phyloP scores from a whole-genome alignment of 2,113 vertebrate species.

The Callaeas wilsoni region DNA sequence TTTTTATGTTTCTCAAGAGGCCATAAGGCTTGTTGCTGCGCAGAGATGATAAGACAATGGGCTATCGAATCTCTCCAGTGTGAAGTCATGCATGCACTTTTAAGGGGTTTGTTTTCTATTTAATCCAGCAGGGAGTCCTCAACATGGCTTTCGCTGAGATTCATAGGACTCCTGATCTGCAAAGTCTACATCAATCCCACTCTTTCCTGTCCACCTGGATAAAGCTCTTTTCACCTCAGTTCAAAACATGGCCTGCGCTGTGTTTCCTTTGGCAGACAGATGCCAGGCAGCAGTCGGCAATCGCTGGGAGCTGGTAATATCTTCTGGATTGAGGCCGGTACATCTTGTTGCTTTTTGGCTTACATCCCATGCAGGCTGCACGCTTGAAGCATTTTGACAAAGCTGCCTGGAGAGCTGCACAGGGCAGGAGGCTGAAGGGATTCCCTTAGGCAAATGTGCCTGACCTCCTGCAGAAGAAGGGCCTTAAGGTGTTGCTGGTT shows the following conservation, averaged over 20 bases:
- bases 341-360: neutral
- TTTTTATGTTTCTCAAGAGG: neutral
- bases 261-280: neutral
- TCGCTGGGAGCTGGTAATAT: neutral
- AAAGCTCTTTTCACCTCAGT: neutral
- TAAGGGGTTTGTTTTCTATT: neutral
- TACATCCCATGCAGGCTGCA: neutral
- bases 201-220: neutral
- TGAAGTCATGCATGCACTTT: neutral
- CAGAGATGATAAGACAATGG: neutral
- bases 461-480: neutral
- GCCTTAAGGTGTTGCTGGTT: neutral
- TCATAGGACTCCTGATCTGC: neutral
- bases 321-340: neutral
- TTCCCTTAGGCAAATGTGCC: neutral
- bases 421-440: neutral
- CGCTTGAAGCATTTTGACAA: neutral
- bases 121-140: neutral
- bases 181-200: neutral
- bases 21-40: neutral
- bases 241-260: neutral
- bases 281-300: rapidly evolving
- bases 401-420: neutral
- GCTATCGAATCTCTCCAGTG: neutral
- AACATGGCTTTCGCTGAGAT: neutral